A percentile compares a stretch with the other conserved stretches of the same genome.
Evolutionary conservation across 1,140 invertebrate genomes (phyloP).

Genomic region (Grapholita molesta): DNA sequence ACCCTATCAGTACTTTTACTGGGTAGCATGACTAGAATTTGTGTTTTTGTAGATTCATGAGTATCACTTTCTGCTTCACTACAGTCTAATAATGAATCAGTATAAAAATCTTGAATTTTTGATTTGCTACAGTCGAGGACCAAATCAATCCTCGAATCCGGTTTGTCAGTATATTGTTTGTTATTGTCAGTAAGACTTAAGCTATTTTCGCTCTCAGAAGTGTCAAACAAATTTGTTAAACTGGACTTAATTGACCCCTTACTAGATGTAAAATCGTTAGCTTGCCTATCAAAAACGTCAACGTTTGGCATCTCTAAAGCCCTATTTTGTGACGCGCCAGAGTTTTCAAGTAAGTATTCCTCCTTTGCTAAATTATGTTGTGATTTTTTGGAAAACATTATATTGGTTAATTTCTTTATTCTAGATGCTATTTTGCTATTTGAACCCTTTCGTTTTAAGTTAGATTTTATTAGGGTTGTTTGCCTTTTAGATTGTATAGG

Average conservation of each 20-base stretch:
- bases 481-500: conserved; percentile 21
- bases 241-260: conserved; percentile 23
- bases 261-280: conserved; percentile 17
- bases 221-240: conserved; percentile 21
- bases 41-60: not conserved
- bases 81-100: conserved; percentile 26
- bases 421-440: not conserved
- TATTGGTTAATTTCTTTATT: not conserved
- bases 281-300: not conserved
- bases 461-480: not conserved
- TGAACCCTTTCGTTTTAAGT: not conserved
- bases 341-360: not conserved
- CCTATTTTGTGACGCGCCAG: conserved; percentile 25
- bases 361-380: not conserved
- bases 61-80: conserved; percentile 11
- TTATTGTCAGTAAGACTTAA: not conserved
- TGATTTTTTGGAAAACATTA: not conserved
- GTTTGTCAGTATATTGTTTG: not conserved
- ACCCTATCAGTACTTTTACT: not conserved
- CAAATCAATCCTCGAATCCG: not conserved
- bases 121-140: not conserved
- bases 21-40: not conserved
- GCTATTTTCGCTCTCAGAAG: conserved; percentile 4
- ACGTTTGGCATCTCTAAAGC: not conserved
- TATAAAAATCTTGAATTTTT: conserved; percentile 20